These are phyloP conservation scores for Sphaeridia pumilis DNA, from an alignment of 2,888 invertebrate species.

Conservation along the genomic window DNA sequence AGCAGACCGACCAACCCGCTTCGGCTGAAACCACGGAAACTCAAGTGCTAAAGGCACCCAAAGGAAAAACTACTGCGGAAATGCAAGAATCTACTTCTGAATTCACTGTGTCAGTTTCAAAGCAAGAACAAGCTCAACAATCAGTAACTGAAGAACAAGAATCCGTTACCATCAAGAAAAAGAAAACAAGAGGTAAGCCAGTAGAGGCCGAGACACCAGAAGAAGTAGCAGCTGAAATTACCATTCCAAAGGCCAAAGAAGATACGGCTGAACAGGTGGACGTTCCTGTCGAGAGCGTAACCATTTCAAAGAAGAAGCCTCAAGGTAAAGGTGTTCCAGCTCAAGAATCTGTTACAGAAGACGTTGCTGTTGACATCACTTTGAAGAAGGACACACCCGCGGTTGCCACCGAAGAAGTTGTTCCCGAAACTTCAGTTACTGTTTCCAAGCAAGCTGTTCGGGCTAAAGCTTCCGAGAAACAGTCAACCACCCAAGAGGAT, in stretches of 20 bases:
- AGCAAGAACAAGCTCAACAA: background rate
- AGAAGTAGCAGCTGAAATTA: constrained; percentile 2
- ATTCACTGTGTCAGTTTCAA: background rate
- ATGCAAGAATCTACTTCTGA: background rate
- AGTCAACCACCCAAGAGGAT: constrained; percentile 6
- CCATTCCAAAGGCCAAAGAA: background rate
- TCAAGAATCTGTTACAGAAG: background rate
- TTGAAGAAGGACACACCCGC: background rate
- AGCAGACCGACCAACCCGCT: background rate
- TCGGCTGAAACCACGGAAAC: background rate
- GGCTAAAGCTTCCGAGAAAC: constrained; percentile 8
- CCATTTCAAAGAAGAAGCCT: background rate
- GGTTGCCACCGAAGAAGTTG: background rate
- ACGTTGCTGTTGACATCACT: background rate
- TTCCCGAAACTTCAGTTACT: constrained; percentile 5
- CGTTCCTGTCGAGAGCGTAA: constrained; percentile 10
- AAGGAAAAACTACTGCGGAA: background rate
- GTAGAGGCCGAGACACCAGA: background rate
- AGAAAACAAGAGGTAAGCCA: constrained; percentile 6
- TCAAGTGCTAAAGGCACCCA: background rate
- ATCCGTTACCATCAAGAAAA: constrained; percentile 3
- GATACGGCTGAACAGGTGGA: background rate
- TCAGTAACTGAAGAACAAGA: background rate
- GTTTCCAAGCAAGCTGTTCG: constrained; percentile 1
- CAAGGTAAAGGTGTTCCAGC: background rate